Conservation (phyloP, 2,113 vertebrate genomes). For the Trochalopteron elliotii region DNA sequence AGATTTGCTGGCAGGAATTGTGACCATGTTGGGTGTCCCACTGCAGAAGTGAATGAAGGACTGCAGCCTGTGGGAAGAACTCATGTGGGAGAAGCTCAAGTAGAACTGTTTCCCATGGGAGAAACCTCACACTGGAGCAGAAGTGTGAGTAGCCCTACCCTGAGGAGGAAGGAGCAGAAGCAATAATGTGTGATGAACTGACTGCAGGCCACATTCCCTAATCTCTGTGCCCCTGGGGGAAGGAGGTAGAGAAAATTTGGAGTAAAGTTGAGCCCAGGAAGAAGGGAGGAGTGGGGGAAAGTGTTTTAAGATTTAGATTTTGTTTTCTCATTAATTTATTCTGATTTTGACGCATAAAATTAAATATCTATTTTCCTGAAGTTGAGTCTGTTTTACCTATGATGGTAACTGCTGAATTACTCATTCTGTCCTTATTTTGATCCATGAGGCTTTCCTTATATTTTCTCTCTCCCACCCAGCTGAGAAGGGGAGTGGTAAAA, state of each 20-base stretch:
- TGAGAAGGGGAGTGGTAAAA: neutral
- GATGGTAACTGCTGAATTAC: neutral
- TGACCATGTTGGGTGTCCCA: fast-evolving
- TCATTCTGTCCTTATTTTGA: neutral
- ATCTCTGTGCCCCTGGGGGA: fast-evolving
- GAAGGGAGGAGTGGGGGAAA: neutral
- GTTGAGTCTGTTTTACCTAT: neutral
- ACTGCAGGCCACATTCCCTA: fast-evolving
- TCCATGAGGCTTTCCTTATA: neutral
- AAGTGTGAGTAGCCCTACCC: neutral
- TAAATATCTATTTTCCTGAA: neutral
- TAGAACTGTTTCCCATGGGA: neutral
- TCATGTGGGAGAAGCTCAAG: neutral
- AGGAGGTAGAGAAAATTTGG: neutral
- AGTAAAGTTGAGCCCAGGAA: neutral
- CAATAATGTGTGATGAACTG: neutral
- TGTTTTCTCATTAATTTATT: neutral
- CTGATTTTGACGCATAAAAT: neutral
- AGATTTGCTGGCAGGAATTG: neutral
- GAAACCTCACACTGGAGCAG: neutral
- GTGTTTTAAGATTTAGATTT: neutral
- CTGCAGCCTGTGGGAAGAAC: neutral
- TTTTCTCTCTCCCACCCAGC: neutral
- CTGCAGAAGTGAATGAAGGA: neutral
- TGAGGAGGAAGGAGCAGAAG: neutral